Percentiles rank a stretch among this genome's conserved stretches.
These are phyloP conservation scores for Vidua chalybeata DNA, from an alignment of 2,113 vertebrate genomes.

Conservation along the genomic window DNA sequence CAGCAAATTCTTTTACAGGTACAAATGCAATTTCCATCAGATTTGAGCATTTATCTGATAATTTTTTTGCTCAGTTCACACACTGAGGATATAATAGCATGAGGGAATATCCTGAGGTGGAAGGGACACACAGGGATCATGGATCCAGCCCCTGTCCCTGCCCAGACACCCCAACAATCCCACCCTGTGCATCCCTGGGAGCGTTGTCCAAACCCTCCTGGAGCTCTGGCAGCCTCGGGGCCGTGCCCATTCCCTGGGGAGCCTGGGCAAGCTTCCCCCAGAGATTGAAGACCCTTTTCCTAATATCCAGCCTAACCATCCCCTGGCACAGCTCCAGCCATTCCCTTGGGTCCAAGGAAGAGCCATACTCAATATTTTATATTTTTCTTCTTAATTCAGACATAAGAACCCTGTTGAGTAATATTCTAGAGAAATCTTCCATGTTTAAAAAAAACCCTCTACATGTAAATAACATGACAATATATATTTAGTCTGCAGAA, in stretches of 20 bases:
- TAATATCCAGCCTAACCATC: not conserved
- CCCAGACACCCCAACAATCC: not conserved
- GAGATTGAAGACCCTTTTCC: not conserved
- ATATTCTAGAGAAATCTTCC: not conserved
- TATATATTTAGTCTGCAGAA: not conserved
- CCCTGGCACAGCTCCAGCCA: not conserved
- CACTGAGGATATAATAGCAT: not conserved
- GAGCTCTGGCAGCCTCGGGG: not conserved
- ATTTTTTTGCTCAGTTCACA: not conserved
- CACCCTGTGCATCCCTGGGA: not conserved
- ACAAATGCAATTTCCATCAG: not conserved
- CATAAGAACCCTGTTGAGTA: not conserved
- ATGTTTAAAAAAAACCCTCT: rapidly evolving
- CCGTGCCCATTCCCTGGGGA: not conserved
- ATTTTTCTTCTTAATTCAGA: not conserved
- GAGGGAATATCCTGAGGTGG: not conserved
- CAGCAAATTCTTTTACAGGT: not conserved
- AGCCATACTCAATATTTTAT: not conserved
- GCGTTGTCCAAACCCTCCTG: rapidly evolving
- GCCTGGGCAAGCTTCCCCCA: not conserved
- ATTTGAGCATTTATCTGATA: not conserved
- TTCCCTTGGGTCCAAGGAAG: rapidly evolving
- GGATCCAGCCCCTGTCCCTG: rapidly evolving
- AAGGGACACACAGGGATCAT: not conserved
- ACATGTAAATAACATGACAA: not conserved